Evolutionary conservation across 1,140 invertebrate genomes (phyloP), one percentile per base, ranked within the genome.

Genomic region (Drosophila santomea): DNA sequence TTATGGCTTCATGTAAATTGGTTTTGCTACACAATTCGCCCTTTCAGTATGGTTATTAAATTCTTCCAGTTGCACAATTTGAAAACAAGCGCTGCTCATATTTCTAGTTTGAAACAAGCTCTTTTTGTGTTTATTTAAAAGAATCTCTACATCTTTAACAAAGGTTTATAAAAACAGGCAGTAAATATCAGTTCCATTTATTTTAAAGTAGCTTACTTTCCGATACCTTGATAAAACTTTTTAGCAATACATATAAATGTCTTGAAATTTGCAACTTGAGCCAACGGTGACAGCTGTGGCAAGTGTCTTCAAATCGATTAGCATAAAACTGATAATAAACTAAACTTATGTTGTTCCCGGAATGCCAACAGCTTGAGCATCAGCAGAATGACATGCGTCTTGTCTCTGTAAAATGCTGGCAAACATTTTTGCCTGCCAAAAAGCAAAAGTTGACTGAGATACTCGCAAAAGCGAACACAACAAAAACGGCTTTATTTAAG

Each of bases 301-400:
- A 56, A 69, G 67, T 48, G 43, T 57, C 17, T 47, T 38, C 17
- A 38, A 69, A 69, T 71, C 64, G 51, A 71, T 71, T 69, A 50
- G 67, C 64, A 57, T 71, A 57, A 71, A 71, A 71, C 68, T 71
- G 68, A 71, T 71, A 71, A 71, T 58, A 69, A 69, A 69, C 51
- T 50, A 50, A 71, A 41, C 51, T 69, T 71, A 39, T 71, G 51
- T 41, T 69, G 64, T 56, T 23, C 25, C 11, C 15, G 36, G 44
- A 20, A 12, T 44, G 38, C 61, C 36, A 71, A 57, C 44, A 69
- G 64, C 64, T 71, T 48, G 63, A 47, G 35, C 63, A 48, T 39
- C 35, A 45, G 32, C 39, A 47, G 48, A 68, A 14, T 56, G 43
- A 71, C 51, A 71, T 28, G 67, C 39, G 35, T 71, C 41, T 48